phyloP scores from a whole-genome alignment of 2,113 vertebrate species.

The Cariama cristata region DNA sequence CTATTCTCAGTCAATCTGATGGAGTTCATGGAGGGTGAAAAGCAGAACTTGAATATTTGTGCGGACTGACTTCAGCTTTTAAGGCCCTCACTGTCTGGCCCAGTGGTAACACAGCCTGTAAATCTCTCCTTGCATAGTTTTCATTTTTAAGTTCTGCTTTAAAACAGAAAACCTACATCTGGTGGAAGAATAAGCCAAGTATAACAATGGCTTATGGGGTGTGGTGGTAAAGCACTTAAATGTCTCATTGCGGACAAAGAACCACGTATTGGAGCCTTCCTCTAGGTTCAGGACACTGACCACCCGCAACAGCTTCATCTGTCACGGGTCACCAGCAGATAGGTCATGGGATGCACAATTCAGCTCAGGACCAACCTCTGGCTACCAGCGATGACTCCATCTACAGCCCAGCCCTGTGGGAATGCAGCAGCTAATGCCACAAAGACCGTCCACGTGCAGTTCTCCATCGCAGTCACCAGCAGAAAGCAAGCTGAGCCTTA shows the following conservation, averaged over 20 bases:
- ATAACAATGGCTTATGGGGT: neutral
- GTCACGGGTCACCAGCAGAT: accelerated
- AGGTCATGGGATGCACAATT: neutral
- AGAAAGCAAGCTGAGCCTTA: neutral
- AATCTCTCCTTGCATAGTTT: constrained; percentile 2
- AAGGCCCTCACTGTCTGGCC: neutral
- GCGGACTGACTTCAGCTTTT: neutral
- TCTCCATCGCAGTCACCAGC: neutral
- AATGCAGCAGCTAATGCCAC: neutral
- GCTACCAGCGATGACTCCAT: neutral
- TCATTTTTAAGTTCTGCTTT: constrained; percentile 27
- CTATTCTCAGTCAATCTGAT: neutral
- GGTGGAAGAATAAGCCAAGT: constrained; percentile 25
- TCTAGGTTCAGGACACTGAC: neutral
- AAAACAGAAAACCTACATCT: constrained; percentile 24
- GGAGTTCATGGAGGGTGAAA: neutral
- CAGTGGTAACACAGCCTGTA: neutral
- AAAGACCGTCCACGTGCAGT: accelerated
- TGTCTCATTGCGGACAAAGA: neutral
- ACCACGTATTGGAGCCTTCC: neutral
- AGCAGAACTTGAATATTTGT: neutral
- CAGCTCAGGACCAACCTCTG: neutral
- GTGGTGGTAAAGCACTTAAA: neutral
- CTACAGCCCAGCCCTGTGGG: neutral
- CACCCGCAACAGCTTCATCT: neutral